Conservation (phyloP, 2,888 invertebrate genomes). For the Perizoma affinitatum region DNA sequence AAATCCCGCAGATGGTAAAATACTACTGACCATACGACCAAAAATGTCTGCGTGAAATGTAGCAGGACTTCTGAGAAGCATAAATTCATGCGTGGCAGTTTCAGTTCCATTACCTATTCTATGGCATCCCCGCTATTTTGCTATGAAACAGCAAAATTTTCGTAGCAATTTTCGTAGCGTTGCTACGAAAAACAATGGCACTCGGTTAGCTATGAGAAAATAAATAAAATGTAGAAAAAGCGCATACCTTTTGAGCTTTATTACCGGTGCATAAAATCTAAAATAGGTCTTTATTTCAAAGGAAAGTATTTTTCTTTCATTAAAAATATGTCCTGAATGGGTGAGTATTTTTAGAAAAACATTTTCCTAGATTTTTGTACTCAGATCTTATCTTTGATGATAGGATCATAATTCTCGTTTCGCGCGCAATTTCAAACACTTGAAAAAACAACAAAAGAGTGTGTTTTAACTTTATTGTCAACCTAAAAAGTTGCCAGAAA, state of each 20-base stretch:
- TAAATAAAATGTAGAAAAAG: constrained; percentile 14
- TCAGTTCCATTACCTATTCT: constrained; percentile 11
- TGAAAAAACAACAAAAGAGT: too few relatives aligned
- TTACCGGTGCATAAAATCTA: constrained; percentile 4
- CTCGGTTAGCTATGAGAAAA: constrained; percentile 13
- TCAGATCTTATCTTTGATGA: too few relatives aligned
- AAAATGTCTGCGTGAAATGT: too few relatives aligned
- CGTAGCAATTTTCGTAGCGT: constrained; percentile 36
- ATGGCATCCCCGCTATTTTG: constrained; percentile 16
- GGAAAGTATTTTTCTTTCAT: constrained; percentile 6
- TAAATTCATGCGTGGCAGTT: neutral
- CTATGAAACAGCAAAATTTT: constrained; percentile 20
- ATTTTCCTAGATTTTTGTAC: neutral
- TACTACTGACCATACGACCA: too few relatives aligned
- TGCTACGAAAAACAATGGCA: constrained; percentile 33
- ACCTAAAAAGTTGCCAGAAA: too few relatives aligned
- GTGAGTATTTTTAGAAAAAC: constrained; percentile 1
- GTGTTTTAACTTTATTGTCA: too few relatives aligned
- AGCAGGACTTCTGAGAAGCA: too few relatives aligned
- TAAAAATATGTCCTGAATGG: constrained; percentile 3
- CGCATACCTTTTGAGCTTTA: constrained; percentile 11
- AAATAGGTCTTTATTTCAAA: constrained; percentile 1
- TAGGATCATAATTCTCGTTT: too few relatives aligned
- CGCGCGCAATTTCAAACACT: too few relatives aligned
- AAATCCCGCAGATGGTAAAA: too few relatives aligned